Percentiles rank a stretch among this genome's conserved stretches.
Evolutionary conservation across 2,797 vertebrate species (phyloP).

Genomic region (Rhabdomys pumilio): DNA sequence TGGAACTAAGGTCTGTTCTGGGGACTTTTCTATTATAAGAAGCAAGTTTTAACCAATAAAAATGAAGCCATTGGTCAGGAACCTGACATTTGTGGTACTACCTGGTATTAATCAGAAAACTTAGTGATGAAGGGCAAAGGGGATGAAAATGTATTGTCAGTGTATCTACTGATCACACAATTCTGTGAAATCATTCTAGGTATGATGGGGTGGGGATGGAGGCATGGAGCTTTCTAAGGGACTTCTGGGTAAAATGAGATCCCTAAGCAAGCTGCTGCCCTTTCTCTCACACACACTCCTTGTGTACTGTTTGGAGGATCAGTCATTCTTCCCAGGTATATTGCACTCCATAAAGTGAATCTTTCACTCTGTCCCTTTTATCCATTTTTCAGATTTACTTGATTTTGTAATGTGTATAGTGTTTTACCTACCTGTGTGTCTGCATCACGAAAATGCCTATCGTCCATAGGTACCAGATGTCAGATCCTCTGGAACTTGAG

Average conservation of each 20-base stretch:
- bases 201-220: neutral
- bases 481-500: neutral
- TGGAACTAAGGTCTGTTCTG: neutral
- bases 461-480: too few species aligned
- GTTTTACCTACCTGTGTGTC: neutral
- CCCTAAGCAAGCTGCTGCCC: neutral
- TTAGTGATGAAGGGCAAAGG: neutral
- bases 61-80: slow-evolving; percentile 25
- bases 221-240: neutral
- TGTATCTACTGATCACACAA: neutral
- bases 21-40: neutral
- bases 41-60: slow-evolving; percentile 32
- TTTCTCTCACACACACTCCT: neutral
- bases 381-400: neutral
- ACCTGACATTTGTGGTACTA: neutral
- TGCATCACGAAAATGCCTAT: neutral
- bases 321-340: neutral
- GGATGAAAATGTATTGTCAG: neutral
- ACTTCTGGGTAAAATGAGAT: neutral
- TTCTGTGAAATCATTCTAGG: neutral
- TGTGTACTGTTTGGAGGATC: neutral
- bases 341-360: neutral
- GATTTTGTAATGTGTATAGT: neutral
- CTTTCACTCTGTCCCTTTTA: neutral
- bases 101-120: neutral